A percentile compares a stretch with the other conserved stretches of the same genome.
Evolutionary conservation across 2,888 invertebrate genomes (phyloP).

Genomic region (Calameuta idolon): DNA sequence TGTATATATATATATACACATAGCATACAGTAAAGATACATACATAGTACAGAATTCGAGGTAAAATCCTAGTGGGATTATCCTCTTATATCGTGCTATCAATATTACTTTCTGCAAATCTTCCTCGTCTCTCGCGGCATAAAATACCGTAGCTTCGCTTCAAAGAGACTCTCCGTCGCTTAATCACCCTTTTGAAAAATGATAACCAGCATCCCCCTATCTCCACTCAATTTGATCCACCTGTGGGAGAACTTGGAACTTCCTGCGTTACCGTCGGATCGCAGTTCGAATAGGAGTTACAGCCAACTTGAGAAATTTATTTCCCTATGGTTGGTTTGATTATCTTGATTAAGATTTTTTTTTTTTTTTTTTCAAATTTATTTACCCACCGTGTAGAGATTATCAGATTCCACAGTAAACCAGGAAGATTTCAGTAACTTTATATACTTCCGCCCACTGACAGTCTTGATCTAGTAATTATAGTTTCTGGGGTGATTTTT

Average conservation of each 20-base stretch:
- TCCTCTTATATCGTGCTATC: conserved; percentile 38
- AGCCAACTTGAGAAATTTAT: not conserved
- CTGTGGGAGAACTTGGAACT: not conserved
- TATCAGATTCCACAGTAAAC: not conserved
- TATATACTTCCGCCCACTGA: not conserved
- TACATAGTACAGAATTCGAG: not conserved
- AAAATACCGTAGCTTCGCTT: not conserved
- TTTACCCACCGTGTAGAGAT: not conserved
- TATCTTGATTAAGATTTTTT: not conserved
- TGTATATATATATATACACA: conserved; percentile 1
- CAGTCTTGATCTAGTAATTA: not conserved
- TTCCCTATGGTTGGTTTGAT: not conserved
- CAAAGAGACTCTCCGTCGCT: conserved; percentile 2
- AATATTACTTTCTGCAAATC: conserved; percentile 53
- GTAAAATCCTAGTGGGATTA: conserved; percentile 25
- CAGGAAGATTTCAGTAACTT: not conserved
- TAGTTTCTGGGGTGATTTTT: not conserved
- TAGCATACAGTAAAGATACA: not conserved
- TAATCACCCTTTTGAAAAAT: conserved; percentile 8
- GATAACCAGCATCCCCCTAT: not conserved
- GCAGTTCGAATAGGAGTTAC: not conserved
- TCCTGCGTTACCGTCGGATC: not conserved
- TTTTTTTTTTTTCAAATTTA: not conserved
- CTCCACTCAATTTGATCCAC: not conserved
- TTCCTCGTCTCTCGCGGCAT: conserved; percentile 17